These are phyloP conservation scores for Panthera tigris DNA, from an alignment of 2,113 vertebrate species.

Conservation along the genomic window DNA sequence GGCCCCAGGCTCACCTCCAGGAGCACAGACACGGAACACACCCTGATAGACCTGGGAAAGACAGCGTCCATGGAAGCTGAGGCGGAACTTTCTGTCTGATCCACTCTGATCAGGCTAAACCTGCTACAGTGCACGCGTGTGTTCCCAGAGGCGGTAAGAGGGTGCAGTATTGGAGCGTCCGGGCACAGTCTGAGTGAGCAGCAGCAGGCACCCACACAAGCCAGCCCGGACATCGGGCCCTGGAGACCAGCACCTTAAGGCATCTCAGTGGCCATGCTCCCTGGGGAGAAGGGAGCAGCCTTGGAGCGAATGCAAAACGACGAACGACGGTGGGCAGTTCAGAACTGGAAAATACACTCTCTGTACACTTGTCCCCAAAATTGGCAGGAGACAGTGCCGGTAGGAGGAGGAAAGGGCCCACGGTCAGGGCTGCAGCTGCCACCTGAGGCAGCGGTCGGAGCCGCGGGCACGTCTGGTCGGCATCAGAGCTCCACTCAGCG, in stretches of 20 bases:
- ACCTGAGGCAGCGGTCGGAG: not conserved
- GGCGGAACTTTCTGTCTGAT: not conserved
- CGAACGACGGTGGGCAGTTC: fast-evolving
- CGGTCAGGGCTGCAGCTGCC: not conserved
- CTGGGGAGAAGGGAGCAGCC: not conserved
- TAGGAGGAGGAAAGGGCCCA: not conserved
- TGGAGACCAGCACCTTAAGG: not conserved
- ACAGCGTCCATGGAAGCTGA: not conserved
- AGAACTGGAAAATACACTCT: not conserved
- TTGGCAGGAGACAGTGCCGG: too few relatives aligned
- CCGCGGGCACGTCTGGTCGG: not conserved
- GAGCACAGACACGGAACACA: not conserved
- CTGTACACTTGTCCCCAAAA: too few relatives aligned
- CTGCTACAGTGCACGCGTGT: not conserved
- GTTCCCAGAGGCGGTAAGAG: not conserved
- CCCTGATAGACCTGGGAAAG: not conserved
- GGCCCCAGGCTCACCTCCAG: not conserved
- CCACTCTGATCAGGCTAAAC: not conserved
- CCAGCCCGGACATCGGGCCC: not conserved
- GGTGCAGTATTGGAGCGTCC: fast-evolving
- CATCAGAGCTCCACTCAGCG: too few relatives aligned
- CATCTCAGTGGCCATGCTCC: not conserved
- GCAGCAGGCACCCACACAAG: too few relatives aligned
- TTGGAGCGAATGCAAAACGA: not conserved
- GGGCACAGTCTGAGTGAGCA: not conserved